These are phyloP conservation scores for Dendrocopos noguchii DNA, from an alignment of 2,113 vertebrate species.

Conservation along the genomic window DNA sequence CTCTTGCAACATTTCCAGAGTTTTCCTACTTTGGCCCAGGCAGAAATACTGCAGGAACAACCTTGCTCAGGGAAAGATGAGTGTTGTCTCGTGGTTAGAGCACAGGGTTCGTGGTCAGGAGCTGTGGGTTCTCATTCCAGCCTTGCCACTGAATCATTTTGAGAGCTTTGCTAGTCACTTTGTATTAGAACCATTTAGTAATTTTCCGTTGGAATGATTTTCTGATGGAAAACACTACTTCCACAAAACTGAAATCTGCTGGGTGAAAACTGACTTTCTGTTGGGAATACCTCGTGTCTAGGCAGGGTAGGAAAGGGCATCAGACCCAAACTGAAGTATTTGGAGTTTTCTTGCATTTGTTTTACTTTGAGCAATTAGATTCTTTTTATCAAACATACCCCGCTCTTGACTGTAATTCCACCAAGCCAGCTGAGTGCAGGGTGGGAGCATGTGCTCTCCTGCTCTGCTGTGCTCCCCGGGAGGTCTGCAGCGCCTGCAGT, in stretches of 20 bases:
- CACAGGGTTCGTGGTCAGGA: conserved; percentile 56
- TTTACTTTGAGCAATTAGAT: neutral
- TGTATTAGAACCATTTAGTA: conserved; percentile 36
- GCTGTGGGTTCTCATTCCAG: conserved; percentile 59
- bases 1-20: conserved; percentile 37
- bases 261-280: neutral
- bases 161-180: conserved; percentile 19
- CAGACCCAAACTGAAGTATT: neutral
- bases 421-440: neutral
- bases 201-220: conserved; percentile 58
- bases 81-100: conserved; percentile 63
- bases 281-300: neutral
- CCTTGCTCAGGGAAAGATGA: conserved; percentile 63
- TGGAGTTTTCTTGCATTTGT: neutral
- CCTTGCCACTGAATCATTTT: conserved; percentile 64
- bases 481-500: neutral
- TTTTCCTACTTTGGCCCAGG: neutral
- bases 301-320: neutral
- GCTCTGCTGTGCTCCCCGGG: neutral
- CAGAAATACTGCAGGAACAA: conserved; percentile 34
- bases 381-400: neutral
- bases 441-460: neutral
- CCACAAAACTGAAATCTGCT: neutral
- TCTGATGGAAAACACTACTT: conserved; percentile 42
- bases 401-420: neutral